Evolutionary conservation across 1,140 invertebrate genomes (phyloP).

Genomic region (Drosophila sp.): DNA sequence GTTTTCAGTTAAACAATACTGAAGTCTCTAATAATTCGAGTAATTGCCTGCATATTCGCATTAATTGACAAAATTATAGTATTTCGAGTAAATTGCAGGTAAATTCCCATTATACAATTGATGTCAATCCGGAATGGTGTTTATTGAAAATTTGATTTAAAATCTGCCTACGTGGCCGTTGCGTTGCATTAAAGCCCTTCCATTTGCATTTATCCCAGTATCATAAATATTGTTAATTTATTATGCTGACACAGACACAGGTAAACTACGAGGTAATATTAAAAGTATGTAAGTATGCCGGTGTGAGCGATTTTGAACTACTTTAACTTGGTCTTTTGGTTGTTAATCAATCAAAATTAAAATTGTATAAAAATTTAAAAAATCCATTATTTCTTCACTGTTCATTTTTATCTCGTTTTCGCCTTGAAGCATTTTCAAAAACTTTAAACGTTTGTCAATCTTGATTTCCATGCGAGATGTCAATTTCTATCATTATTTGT

Average conservation of each 20-base stretch:
- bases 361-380: too few relatives aligned
- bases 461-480: too few relatives aligned
- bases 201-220: slow-evolving; percentile 16
- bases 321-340: too few relatives aligned
- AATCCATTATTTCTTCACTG: too few relatives aligned
- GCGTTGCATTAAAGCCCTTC: not conserved
- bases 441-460: too few relatives aligned
- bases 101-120: not conserved
- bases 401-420: too few relatives aligned
- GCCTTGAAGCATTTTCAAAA: too few relatives aligned
- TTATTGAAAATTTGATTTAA: slow-evolving; percentile 17
- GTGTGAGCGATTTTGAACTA: not conserved
- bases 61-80: too few relatives aligned
- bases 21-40: too few relatives aligned
- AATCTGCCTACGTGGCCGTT: slow-evolving; percentile 9
- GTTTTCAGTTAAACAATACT: not conserved
- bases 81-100: not conserved
- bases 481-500: too few relatives aligned
- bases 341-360: too few relatives aligned
- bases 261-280: not conserved
- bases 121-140: not conserved
- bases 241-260: slow-evolving; percentile 8
- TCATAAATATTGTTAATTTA: slow-evolving; percentile 37
- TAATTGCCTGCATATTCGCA: too few relatives aligned
- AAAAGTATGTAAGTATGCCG: not conserved